Base-by-base conservation (phyloP, 2,113 vertebrate genomes). In the Benitochromis conjunctus region DNA sequence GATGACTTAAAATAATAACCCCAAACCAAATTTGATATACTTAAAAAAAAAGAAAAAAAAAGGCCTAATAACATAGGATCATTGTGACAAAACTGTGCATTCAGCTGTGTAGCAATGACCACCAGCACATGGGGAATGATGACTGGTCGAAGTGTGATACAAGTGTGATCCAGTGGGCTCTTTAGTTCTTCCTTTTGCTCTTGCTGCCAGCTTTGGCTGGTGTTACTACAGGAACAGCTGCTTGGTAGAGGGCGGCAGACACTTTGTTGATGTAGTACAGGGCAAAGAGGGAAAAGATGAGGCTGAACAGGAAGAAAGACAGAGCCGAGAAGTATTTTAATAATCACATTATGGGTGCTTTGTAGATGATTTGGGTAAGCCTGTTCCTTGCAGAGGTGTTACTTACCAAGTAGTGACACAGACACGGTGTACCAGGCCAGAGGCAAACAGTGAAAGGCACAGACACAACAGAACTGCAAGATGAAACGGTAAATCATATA, bases 221-320 rank as follows among this genome's bases (percentile, higher is more conserved):
- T 2, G 93, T 91, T 9, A 94, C 81, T 0, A 94, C 46, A 0
- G 97, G 97, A 0, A 90, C 95, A 0, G 96, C 81, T 0, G 96
- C 96, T 93, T 99, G 98, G 93, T 99, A 99, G 57, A 99, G 96
- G 1, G 97, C 97, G 0, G 98, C 97, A 1, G 98, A 99, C 77
- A 99, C 97, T 96, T 99, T 99, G 96, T 99, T 99, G 96, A 99
- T 98, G 95, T 99, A 99, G 92, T 98, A 99, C 51, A 99, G 92
- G 2, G 96, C 97, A 0, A 99, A 96, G 93, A 99, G 96, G 62
- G 98, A 99, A 94, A 99, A 99, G 81, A 99, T 98, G 89, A 99
- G 95, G 92, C 98, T 99, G 90, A n/a, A 82, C 6, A 55, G 43
- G 38, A 82, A 11, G 78, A 80, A 13, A 10, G 64, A 24, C 55